phyloP scores from a whole-genome alignment of 2,113 vertebrate species.

The Coracopsis vasa region DNA sequence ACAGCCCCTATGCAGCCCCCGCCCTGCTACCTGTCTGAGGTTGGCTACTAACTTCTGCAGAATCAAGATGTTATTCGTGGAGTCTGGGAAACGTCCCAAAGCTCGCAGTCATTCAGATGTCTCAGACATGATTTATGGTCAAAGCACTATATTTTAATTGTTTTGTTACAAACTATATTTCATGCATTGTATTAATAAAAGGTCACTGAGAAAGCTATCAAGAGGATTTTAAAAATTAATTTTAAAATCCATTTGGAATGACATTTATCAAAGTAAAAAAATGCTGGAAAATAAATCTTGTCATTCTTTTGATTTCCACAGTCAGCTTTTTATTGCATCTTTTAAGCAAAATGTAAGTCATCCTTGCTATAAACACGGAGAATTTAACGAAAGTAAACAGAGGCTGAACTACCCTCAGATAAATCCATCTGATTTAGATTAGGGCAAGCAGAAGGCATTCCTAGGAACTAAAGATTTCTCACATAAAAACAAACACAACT shows the following conservation, averaged over 20 bases:
- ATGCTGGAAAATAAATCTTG: slow-evolving; percentile 24
- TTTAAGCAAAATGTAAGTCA: slow-evolving; percentile 26
- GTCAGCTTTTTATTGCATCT: slow-evolving; percentile 16
- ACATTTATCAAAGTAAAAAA: slow-evolving; percentile 50
- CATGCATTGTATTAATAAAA: slow-evolving; percentile 53
- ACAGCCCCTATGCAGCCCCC: neutral
- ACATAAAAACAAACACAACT: neutral
- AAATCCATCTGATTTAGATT: slow-evolving; percentile 35
- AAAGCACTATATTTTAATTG: slow-evolving; percentile 30
- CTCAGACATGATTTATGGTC: slow-evolving; percentile 20
- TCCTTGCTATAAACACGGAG: neutral
- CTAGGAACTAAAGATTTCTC: neutral
- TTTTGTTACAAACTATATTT: slow-evolving; percentile 34
- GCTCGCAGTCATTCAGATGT: neutral
- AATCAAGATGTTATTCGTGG: neutral
- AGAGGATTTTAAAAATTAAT: slow-evolving; percentile 38
- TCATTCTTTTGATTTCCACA: slow-evolving; percentile 9
- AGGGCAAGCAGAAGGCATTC: neutral
- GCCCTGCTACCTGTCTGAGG: neutral
- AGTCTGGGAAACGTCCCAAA: neutral
- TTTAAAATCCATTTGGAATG: slow-evolving; percentile 27
- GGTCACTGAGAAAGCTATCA: slow-evolving; percentile 46
- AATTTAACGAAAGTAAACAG: slow-evolving; percentile 28
- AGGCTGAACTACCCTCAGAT: neutral
- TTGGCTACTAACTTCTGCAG: neutral